Conservation (phyloP, 92 coral and sea anemone species). For the Siderastrea siderea region DNA sequence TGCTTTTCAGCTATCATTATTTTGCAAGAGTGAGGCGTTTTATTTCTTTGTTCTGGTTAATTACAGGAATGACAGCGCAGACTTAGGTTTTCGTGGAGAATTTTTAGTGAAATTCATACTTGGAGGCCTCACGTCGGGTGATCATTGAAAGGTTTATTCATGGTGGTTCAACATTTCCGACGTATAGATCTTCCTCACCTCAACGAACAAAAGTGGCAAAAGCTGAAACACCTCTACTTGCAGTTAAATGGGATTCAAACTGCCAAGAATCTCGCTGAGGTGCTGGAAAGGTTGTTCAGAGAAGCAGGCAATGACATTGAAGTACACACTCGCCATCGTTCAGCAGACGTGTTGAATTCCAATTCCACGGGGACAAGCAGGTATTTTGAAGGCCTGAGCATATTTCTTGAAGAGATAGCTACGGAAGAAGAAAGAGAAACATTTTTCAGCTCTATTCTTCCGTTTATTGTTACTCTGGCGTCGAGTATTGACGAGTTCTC, state of each 20-base stretch:
- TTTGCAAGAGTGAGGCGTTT: too few relatives aligned
- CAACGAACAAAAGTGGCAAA: slow-evolving; percentile 65
- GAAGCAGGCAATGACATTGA: slow-evolving; percentile 61
- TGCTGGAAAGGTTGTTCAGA: slow-evolving; percentile 61
- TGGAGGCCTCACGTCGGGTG: not conserved
- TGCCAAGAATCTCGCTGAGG: slow-evolving; percentile 32
- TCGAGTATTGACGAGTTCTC: slow-evolving; percentile 66
- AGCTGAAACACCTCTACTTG: slow-evolving; percentile 69
- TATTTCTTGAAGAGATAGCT: slow-evolving; percentile 74
- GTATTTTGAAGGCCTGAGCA: slow-evolving; percentile 81
- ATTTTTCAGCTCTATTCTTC: slow-evolving; percentile 70
- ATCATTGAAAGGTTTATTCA: not conserved
- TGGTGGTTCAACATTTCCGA: slow-evolving; percentile 10
- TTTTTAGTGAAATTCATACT: not conserved
- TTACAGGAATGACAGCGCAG: not conserved
- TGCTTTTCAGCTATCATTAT: not conserved
- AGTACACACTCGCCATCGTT: slow-evolving; percentile 24
- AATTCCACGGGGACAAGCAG: slow-evolving; percentile 30
- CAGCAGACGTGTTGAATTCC: slow-evolving; percentile 10
- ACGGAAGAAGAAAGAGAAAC: slow-evolving; percentile 53
- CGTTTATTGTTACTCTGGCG: slow-evolving; percentile 71
- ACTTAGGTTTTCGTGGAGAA: not conserved
- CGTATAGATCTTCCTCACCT: slow-evolving; percentile 64
- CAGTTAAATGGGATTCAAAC: slow-evolving; percentile 45
- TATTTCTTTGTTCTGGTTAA: not conserved